Evolutionary conservation across 1,140 invertebrate genomes (phyloP), one percentile per base, ranked within the genome.

Genomic region (Melitaea cinxia): DNA sequence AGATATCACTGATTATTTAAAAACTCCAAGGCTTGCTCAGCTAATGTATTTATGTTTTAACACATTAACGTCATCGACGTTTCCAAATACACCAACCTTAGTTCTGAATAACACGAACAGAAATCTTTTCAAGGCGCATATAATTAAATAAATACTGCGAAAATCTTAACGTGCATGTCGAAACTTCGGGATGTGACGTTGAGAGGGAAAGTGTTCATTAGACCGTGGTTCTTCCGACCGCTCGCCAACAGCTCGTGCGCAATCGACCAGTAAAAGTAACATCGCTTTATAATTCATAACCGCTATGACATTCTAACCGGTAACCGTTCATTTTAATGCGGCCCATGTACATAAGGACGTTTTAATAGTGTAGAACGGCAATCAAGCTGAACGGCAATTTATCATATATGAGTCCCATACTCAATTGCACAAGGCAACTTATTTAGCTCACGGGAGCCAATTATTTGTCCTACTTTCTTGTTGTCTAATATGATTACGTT

Each of bases 351-450:
- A 76, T 85, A 86, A 89, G 86, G 86, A 84, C 86, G 72, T 77
- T 81, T 89, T 78, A 85, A 88, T 88, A 84, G 82, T 68, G 76
- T 75, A 65, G 66, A 70, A 70, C 69, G 73, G 68, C 76, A 81
- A 78, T 78, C 68, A 71, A 77, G 72, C 77, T 72, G 73, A 77
- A 12, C 17, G 37, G 77, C 69, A 70, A 71, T 83, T 80, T 78
- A 83, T 85, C 82, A 80, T 75, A 74, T 72, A 55, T 56, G 53
- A 58, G 71, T 73, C 72, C 76, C 71, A 76, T 78, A 73, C 69
- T 73, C 73, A 74, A 78, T 87, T 87, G 85, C 80, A 87, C 81
- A 85, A 85, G 82, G 83, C 81, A 86, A 75, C 81, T 88, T 87
- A 89, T 85, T 84, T 88, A 78, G 80, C 77, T 63, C 73, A 80